Evolutionary conservation across 2,113 vertebrate species (phyloP).

Genomic region (Pluvianellus socialis): DNA sequence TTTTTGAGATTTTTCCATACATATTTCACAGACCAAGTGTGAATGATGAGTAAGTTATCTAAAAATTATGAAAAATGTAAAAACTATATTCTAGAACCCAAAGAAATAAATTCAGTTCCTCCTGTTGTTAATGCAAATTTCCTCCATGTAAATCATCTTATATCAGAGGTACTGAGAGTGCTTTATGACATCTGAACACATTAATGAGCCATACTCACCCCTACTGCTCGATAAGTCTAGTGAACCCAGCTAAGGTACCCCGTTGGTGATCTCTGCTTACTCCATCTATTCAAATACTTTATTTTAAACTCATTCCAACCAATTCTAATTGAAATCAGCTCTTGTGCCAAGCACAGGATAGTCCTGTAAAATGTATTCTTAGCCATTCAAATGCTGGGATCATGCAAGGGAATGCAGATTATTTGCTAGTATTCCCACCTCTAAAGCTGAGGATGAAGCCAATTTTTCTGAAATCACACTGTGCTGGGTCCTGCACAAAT

Average conservation of each 20-base stretch:
- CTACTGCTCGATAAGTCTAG: neutral
- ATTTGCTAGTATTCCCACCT: neutral
- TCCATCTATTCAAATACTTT: neutral
- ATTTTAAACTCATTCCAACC: slow-evolving; percentile 21
- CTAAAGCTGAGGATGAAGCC: neutral
- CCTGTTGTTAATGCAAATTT: slow-evolving; percentile 31
- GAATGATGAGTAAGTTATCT: slow-evolving; percentile 54
- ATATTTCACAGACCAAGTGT: slow-evolving; percentile 32
- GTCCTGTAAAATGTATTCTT: neutral
- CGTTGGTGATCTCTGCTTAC: neutral
- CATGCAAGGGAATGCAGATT: neutral
- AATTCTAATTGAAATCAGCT: slow-evolving; percentile 6
- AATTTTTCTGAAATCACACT: neutral
- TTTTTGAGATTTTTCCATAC: slow-evolving; percentile 14
- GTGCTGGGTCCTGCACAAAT: neutral
- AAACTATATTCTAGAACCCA: neutral
- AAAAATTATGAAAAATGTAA: slow-evolving; percentile 7
- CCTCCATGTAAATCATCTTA: neutral
- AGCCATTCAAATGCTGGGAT: neutral
- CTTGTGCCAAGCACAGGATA: neutral
- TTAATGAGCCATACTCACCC: neutral
- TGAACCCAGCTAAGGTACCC: neutral
- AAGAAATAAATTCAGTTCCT: slow-evolving; percentile 7
- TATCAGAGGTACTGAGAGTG: neutral
- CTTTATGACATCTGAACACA: neutral